These are phyloP conservation scores for Chlorocebus sabaeus DNA, from an alignment of 2,113 vertebrate species.

Conservation along the genomic window DNA sequence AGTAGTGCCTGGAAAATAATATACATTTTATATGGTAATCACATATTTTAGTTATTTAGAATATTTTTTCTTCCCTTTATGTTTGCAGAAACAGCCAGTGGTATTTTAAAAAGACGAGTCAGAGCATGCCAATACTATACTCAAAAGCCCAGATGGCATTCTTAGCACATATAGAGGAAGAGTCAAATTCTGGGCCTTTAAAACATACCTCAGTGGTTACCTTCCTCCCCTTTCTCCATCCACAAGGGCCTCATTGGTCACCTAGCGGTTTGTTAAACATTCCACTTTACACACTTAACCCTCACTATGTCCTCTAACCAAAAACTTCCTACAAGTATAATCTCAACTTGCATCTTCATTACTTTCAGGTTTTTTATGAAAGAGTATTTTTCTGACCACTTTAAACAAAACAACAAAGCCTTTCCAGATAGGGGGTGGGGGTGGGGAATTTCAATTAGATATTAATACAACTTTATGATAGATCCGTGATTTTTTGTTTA, in stretches of 20 bases:
- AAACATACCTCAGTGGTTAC: background rate
- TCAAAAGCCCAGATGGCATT: background rate
- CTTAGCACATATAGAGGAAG: background rate
- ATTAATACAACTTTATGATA: background rate
- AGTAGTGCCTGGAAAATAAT: background rate
- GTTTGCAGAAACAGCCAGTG: background rate
- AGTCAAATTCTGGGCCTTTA: background rate
- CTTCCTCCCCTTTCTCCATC: background rate
- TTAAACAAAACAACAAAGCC: background rate
- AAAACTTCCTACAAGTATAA: background rate
- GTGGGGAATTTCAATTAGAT: background rate
- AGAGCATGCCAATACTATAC: background rate
- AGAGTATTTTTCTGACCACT: background rate
- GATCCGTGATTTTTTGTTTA: background rate
- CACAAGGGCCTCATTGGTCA: background rate
- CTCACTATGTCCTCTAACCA: background rate
- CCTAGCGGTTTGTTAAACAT: background rate
- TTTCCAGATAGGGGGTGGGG: background rate
- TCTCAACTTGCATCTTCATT: background rate
- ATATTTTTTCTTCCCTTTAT: background rate
- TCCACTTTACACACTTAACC: background rate
- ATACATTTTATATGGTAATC: background rate
- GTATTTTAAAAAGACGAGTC: background rate
- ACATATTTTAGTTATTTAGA: background rate
- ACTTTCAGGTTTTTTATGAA: background rate